These are phyloP conservation scores for Chirona hameri DNA, from an alignment of 2,888 invertebrate genomes.

Conservation along the genomic window DNA sequence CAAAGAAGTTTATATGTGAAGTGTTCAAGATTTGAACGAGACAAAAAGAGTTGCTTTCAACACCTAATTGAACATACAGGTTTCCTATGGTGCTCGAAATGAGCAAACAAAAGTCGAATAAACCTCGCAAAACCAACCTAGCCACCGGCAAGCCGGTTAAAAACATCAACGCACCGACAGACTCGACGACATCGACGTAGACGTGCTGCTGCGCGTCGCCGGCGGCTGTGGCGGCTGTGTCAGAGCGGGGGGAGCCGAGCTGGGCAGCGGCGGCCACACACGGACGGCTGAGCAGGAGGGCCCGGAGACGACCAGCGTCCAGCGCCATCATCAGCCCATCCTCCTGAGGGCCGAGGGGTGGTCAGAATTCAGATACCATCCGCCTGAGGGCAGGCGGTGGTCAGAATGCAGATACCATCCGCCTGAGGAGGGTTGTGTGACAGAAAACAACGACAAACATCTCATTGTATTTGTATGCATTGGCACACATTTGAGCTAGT, in stretches of 20 bases:
- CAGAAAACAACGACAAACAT: not conserved
- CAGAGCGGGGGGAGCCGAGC: not conserved
- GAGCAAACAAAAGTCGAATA: too few species aligned
- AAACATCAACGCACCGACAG: not conserved
- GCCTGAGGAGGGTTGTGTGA: not conserved
- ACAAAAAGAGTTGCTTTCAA: too few species aligned
- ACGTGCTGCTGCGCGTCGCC: not conserved
- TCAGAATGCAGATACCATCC: too few species aligned
- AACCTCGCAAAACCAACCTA: too few species aligned
- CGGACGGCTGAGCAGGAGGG: not conserved
- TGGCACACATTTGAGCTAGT: too few species aligned
- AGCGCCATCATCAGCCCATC: not conserved
- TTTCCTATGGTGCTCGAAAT: too few species aligned
- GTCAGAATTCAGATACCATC: not conserved
- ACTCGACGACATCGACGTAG: conserved; percentile 1
- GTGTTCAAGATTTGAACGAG: too few species aligned
- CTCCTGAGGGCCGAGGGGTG: not conserved
- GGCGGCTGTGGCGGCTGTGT: not conserved
- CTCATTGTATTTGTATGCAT: too few species aligned
- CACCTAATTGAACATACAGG: too few species aligned
- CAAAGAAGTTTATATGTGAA: too few species aligned
- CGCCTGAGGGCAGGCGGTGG: not conserved
- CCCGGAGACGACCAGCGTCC: not conserved
- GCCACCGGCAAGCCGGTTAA: too few species aligned
- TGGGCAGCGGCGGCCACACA: not conserved